Evolutionary conservation across 2,797 vertebrate species (phyloP), one percentile per base, ranked within the genome.

Genomic region (Sparidentex hasta): DNA sequence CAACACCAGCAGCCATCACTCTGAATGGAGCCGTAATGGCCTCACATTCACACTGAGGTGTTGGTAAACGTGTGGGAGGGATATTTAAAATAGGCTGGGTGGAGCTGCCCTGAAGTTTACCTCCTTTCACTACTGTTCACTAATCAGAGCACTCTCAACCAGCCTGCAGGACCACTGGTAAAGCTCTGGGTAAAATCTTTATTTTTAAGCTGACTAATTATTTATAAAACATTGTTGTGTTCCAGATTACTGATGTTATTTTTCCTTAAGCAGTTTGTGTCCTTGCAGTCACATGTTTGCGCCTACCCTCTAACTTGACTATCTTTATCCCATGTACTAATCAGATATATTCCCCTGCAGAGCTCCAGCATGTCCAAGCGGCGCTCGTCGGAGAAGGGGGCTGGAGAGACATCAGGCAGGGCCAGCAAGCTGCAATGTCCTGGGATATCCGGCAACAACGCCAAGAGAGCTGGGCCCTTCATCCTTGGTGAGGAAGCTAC

Each of bases 391-490:
- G 98, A 99, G 90, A 97, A 97, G 95, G 97, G 97, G 87, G 96
- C 96, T 82, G 98, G 98, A 91, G 98, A 99, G 92, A 97, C 97
- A 55, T 99, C 98, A 3, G 84, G 96, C 75, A 97, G 96, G 85
- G 96, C 97, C 57, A 95, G 92, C 88, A 98, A 99, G 93, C 96
- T 97, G 88, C 97, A 99, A 56, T 99, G 98, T 87, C 89, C 96
- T 3, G 97, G 97, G 69, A 98, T 99, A 90, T 96, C 98, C 11
- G 98, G 98, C 93, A 98, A 90, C 74, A 99, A 97, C 67, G 96
- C 97, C 84, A 99, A 99, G 94, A 96, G 97, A 96, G 98, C 98
- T 0, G 98, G 98, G 38, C 98, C 98, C 1, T 99, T 99, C 88
- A 96, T 99, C 83, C 96, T 99, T 1, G 98, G 98, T 99, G 95